Evolutionary conservation across 2,113 vertebrate genomes (phyloP).

Genomic region (Lagopus leucura): DNA sequence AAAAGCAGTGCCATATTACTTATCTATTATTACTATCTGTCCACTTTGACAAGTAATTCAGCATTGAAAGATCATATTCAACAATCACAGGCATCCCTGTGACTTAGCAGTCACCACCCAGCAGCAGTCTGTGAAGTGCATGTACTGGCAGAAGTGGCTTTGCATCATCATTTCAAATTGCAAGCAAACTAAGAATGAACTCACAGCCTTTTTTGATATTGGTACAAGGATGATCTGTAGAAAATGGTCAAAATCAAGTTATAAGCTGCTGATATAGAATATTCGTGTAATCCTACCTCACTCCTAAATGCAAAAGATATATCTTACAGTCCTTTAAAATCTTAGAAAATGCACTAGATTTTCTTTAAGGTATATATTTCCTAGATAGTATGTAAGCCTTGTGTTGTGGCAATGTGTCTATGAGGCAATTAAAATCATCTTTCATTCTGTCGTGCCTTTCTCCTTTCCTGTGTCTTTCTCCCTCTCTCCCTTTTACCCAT

Average conservation of each 20-base stretch:
- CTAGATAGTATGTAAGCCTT: neutral
- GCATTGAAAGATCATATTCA: neutral
- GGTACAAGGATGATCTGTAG: neutral
- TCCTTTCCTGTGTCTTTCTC: neutral
- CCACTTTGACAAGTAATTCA: neutral
- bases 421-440: slow-evolving; percentile 45
- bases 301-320: slow-evolving; percentile 10
- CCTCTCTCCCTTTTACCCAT: neutral
- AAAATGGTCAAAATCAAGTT: neutral
- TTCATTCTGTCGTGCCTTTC: slow-evolving; percentile 26
- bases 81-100: neutral
- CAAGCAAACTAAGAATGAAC: neutral
- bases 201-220: neutral
- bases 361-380: slow-evolving; percentile 19
- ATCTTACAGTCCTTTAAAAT: neutral
- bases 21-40: too few species aligned
- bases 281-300: neutral
- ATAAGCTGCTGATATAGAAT: neutral
- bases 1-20: neutral
- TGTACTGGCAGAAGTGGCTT: neutral
- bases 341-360: neutral
- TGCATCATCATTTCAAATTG: neutral
- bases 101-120: neutral
- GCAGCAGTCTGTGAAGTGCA: neutral
- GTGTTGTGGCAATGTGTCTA: neutral